Percentiles rank a stretch among this genome's conserved stretches.
Evolutionary conservation across 1,140 invertebrate species (phyloP).

Genomic region (Mactra quadrangularis): DNA sequence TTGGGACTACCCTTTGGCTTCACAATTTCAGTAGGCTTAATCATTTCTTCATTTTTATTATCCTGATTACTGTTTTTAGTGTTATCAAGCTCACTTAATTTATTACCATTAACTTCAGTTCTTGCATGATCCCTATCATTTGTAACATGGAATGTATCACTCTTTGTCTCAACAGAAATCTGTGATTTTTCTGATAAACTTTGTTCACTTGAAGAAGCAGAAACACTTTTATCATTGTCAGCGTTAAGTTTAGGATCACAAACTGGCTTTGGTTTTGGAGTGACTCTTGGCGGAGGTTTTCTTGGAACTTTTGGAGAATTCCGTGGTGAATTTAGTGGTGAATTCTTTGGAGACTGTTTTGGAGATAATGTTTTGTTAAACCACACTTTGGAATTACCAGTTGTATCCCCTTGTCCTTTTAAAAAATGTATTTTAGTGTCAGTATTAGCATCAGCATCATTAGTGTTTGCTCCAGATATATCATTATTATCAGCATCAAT

Average conservation of each 20-base stretch:
- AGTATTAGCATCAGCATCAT: neutral
- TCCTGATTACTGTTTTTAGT: neutral
- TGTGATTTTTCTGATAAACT: neutral
- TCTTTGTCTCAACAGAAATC: neutral
- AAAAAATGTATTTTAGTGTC: conserved; percentile 20
- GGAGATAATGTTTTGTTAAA: conserved; percentile 15
- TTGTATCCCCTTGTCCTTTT: neutral
- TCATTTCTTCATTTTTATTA: conserved; percentile 14
- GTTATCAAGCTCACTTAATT: neutral
- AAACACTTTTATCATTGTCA: conserved; percentile 4
- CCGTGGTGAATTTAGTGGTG: conserved; percentile 7
- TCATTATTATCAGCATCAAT: neutral
- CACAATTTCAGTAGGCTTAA: neutral
- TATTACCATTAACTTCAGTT: neutral
- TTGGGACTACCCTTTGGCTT: neutral
- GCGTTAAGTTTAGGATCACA: too few relatives aligned
- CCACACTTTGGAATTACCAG: conserved; percentile 24
- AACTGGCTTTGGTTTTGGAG: neutral
- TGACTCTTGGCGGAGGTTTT: neutral
- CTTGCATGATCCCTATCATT: neutral
- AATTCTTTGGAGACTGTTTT: conserved; percentile 18
- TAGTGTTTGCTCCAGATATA: neutral
- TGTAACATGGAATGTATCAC: neutral
- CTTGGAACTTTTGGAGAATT: conserved; percentile 17
- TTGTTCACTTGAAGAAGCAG: conserved; percentile 8